A percentile compares a stretch with the other conserved stretches of the same genome.
Evolutionary conservation across 1,140 invertebrate genomes (phyloP).

Genomic region (Papilio aristodemus): DNA sequence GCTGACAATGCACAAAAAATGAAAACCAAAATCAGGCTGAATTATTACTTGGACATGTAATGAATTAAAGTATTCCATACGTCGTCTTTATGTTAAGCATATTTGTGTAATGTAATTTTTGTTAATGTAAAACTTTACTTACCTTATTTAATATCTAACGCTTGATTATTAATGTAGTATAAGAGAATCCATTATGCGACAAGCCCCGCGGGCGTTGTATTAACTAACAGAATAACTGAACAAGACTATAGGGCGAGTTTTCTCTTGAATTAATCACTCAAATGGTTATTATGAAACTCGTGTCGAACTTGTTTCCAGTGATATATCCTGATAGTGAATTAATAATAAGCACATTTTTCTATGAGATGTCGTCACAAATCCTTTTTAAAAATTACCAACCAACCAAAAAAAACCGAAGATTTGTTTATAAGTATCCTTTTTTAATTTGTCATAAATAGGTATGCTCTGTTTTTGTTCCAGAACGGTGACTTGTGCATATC

Average conservation of each 20-base stretch:
- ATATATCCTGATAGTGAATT: neutral
- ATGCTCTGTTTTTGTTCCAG: constrained; percentile 81
- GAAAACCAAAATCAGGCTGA: no score
- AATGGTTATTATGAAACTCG: neutral
- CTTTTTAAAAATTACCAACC: no score
- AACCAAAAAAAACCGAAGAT: no score
- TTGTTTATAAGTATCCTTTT: no score
- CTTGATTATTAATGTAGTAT: neutral
- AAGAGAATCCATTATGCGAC: neutral
- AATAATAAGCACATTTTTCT: neutral
- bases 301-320: neutral
- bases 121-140: no score
- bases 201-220: neutral
- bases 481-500: constrained; percentile 99
- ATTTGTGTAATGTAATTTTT: no score
- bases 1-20: no score
- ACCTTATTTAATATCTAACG: neutral
- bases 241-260: neutral
- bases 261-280: neutral
- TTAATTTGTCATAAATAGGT: no score
- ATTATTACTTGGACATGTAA: no score
- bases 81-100: no score
- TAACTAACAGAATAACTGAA: constrained; percentile 18
- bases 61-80: no score
- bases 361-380: no score